Percentiles rank a stretch among this genome's conserved stretches.
Conservation (phyloP, 2,888 invertebrate species). For the Villa cingulata region DNA sequence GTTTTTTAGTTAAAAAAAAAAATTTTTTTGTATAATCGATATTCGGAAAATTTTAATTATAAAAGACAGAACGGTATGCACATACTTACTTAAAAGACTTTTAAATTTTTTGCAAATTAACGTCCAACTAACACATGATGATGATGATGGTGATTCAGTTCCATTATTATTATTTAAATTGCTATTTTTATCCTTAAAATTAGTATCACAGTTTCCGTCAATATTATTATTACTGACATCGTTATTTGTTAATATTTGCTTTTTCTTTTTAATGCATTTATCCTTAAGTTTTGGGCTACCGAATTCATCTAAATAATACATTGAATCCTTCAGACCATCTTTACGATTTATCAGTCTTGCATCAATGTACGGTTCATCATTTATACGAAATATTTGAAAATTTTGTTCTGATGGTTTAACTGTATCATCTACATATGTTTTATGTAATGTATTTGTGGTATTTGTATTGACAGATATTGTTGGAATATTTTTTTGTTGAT, state of each 20-base stretch:
- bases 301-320: slow-evolving; percentile 35
- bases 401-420: no score
- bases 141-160: slow-evolving; percentile 15
- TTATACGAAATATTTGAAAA: background rate
- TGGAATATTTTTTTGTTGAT: no score
- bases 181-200: slow-evolving; percentile 12
- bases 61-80: no score
- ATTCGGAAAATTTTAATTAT: no score
- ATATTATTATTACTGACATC: slow-evolving; percentile 1
- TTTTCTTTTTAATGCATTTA: slow-evolving; percentile 25
- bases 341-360: slow-evolving; percentile 33
- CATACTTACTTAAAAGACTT: slow-evolving; percentile 16
- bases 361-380: slow-evolving; percentile 20
- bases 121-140: slow-evolving; percentile 34
- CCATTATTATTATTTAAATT: slow-evolving; percentile 17
- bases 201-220: background rate
- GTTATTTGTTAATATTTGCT: slow-evolving; percentile 20
- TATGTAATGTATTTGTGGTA: no score
- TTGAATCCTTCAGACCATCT: slow-evolving; percentile 34
- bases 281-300: slow-evolving; percentile 34
- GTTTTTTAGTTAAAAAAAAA: no score
- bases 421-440: no score
- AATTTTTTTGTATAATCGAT: no score
- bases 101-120: slow-evolving; percentile 18
- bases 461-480: no score